Evolutionary conservation across 2,888 invertebrate species (phyloP).

Genomic region (Pammene fasciana): DNA sequence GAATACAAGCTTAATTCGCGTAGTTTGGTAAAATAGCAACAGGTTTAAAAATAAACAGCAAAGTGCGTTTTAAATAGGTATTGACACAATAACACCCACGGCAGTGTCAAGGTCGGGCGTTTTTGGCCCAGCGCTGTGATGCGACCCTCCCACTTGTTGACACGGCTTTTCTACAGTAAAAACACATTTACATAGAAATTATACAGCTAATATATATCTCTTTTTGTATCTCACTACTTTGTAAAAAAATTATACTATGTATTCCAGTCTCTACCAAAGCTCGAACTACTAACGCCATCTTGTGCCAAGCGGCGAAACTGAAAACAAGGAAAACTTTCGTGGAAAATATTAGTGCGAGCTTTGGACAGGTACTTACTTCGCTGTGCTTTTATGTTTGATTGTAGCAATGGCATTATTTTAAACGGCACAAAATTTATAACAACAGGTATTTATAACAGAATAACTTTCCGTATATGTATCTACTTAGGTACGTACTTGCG

Average conservation of each 20-base stretch:
- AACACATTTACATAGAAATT: neutral
- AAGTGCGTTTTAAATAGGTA: slow-evolving; percentile 24
- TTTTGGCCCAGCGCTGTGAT: slow-evolving; percentile 29
- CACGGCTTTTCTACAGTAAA: slow-evolving; percentile 4
- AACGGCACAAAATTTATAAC: neutral
- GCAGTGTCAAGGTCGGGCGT: slow-evolving; percentile 37
- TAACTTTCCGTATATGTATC: too few species aligned
- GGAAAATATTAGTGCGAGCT: neutral
- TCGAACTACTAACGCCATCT: slow-evolving; percentile 31
- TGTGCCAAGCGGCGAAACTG: slow-evolving; percentile 32
- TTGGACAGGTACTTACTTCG: neutral
- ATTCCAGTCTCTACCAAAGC: neutral
- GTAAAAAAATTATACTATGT: neutral
- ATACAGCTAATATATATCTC: too few species aligned
- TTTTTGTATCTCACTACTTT: neutral
- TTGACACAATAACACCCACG: slow-evolving; percentile 36
- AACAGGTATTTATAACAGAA: too few species aligned
- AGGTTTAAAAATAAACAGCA: slow-evolving; percentile 33
- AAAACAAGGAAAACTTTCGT: slow-evolving; percentile 27
- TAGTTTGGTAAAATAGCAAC: neutral
- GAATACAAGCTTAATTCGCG: neutral
- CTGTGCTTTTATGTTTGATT: neutral
- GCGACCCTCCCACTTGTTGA: slow-evolving; percentile 31
- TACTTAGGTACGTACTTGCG: too few species aligned
- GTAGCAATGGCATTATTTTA: neutral